Evolutionary conservation across 2,797 vertebrate genomes (phyloP).

Genomic region (Mormyrops attenuatus): DNA sequence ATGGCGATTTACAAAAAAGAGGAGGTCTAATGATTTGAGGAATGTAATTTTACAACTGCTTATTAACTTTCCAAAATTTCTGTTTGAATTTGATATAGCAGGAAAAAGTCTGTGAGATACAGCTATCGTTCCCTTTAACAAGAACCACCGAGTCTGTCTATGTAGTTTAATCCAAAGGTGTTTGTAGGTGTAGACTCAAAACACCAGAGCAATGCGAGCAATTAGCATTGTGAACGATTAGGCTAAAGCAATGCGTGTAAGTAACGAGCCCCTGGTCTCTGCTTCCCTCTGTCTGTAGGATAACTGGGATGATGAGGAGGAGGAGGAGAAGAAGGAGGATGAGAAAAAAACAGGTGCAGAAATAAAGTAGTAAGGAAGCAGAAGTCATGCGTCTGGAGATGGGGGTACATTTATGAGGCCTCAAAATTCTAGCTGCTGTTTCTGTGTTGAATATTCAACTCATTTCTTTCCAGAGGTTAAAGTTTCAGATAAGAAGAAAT

Average conservation of each 20-base stretch:
- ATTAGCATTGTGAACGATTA: background rate
- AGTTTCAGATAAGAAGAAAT: constrained; percentile 90
- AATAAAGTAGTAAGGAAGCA: background rate
- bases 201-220: background rate
- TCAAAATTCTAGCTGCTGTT: background rate
- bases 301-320: constrained; percentile 96
- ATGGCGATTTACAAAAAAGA: background rate
- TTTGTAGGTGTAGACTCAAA: background rate
- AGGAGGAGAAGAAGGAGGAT: constrained; percentile 64
- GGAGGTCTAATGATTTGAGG: background rate
- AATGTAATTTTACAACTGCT: background rate
- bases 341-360: constrained; percentile 70
- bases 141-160: background rate
- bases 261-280: background rate
- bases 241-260: background rate
- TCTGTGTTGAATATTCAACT: constrained; percentile 20
- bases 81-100: background rate
- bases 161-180: background rate
- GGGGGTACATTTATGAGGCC: background rate
- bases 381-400: background rate
- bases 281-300: constrained; percentile 62
- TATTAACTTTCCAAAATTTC: background rate
- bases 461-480: constrained; percentile 67
- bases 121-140: background rate
- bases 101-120: background rate